Base-by-base conservation (phyloP, 2,797 vertebrate genomes). In the Falco concolor region DNA sequence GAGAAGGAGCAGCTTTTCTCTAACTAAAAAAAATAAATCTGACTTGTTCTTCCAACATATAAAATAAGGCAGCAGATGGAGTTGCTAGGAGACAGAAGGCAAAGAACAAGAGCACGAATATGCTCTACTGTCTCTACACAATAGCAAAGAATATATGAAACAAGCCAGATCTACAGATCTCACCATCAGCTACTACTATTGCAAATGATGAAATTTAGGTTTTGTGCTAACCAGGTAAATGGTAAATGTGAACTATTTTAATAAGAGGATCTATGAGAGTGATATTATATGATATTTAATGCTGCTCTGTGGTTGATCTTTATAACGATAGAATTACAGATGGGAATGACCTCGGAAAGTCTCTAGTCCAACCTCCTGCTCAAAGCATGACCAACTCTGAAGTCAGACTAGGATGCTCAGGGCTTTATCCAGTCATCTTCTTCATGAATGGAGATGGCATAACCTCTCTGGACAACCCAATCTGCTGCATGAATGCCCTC, bases 61-160 rank as follows among this genome's bases (percentile, higher is more conserved):
- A 96, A 89, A 95, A 95, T 94, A 95, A 96, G 82, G 90, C 84
- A 96, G 93, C 93, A 96, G 94, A 94, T 96, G 95, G 96, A 97
- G 97, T 97, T 97, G 96, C 97, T 97, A 97, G 96, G 97, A 97
- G 93, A 97, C 96, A 92, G 96, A 84, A 95, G 90, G 95, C 87
- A 84, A 95, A 85, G 91, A 96, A 96, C 75, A 75, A 72, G 90
- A 93, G 69, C 75, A 68, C 86, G 95, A 96, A 94, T 96, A 90
- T 80, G 67, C 84, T 88, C 86, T 82, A 70, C 68, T 84, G 69
- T 90, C 92, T 93, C 94, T 76, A 73, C 61, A 93, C 78, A 95
- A 95, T 93, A 95, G 74, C 77, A 88, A 91, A 95, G 77, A 59
- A 23, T 75, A 34, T 52, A 75, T 59, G 61, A 95, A 95, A 95